These are phyloP conservation scores for Grapholita molesta DNA, from an alignment of 1,140 invertebrate genomes.

Conservation along the genomic window DNA sequence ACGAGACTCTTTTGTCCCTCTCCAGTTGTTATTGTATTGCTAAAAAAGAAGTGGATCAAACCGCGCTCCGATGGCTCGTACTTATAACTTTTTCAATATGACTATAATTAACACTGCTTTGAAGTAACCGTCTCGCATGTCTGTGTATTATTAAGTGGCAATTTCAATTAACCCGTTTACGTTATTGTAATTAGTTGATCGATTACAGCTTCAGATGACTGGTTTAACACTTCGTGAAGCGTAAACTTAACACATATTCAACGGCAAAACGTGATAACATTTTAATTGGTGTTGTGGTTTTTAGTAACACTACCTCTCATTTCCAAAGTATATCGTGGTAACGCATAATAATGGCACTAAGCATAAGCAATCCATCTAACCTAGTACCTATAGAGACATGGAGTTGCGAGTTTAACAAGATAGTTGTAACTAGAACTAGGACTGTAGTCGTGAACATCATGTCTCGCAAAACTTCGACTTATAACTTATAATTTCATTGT, in stretches of 20 bases:
- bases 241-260: neutral
- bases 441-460: no score
- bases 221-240: neutral
- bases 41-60: neutral
- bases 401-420: no score
- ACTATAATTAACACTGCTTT: neutral
- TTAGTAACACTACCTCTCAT: neutral
- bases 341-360: neutral
- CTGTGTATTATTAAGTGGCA: neutral
- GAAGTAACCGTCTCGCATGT: neutral
- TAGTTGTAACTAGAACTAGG: no score
- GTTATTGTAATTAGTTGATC: slow-evolving; percentile 10
- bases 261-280: neutral
- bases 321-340: neutral
- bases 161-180: neutral
- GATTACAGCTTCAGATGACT: neutral
- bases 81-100: neutral
- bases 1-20: slow-evolving; percentile 32
- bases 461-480: no score
- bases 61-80: neutral
- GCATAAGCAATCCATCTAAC: neutral
- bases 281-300: neutral
- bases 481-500: no score
- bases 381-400: neutral
- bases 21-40: slow-evolving; percentile 21